Percentiles rank a stretch among this genome's conserved stretches.
Conservation (phyloP, 2,797 vertebrate species). For the Scyliorhinus canicula region DNA sequence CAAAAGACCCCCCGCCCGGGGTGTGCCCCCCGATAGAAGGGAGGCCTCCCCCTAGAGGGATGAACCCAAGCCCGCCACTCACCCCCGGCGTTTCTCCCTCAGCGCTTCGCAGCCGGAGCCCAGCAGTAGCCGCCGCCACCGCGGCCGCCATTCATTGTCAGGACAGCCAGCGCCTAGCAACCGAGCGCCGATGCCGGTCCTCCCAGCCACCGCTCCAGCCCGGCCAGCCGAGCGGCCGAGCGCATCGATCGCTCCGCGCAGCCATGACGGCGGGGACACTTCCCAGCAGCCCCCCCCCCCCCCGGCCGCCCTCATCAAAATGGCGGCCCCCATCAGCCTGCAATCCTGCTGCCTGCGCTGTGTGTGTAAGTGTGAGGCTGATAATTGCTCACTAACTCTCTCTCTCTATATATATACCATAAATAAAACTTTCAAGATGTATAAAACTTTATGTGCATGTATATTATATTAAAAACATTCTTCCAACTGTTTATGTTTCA, state of each 20-base stretch:
- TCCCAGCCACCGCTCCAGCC: too few relatives aligned
- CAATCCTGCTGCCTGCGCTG: neutral
- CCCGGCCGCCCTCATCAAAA: neutral
- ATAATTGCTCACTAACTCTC: neutral
- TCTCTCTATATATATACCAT: too few relatives aligned
- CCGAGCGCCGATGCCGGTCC: constrained; percentile 68
- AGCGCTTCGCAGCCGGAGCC: constrained; percentile 16
- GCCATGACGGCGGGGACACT: too few relatives aligned
- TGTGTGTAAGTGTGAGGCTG: neutral
- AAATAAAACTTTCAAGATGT: too few relatives aligned
- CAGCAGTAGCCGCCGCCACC: constrained; percentile 65
- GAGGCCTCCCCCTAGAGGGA: too few relatives aligned
- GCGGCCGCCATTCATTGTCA: constrained; percentile 72
- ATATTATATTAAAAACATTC: too few relatives aligned
- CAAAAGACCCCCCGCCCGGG: neutral
- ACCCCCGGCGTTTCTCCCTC: neutral
- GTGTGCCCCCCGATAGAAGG: neutral
- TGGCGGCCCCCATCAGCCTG: neutral
- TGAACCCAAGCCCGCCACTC: too few relatives aligned
- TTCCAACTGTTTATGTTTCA: neutral
- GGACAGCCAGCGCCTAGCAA: constrained; percentile 54
- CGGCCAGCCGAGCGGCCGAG: constrained; percentile 47
- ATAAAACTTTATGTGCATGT: too few relatives aligned
- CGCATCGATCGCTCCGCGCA: constrained; percentile 14
- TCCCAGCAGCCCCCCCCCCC: neutral